These are phyloP conservation scores for Sebastolobus altivelis DNA, from an alignment of 2,797 vertebrate species.

Conservation along the genomic window DNA sequence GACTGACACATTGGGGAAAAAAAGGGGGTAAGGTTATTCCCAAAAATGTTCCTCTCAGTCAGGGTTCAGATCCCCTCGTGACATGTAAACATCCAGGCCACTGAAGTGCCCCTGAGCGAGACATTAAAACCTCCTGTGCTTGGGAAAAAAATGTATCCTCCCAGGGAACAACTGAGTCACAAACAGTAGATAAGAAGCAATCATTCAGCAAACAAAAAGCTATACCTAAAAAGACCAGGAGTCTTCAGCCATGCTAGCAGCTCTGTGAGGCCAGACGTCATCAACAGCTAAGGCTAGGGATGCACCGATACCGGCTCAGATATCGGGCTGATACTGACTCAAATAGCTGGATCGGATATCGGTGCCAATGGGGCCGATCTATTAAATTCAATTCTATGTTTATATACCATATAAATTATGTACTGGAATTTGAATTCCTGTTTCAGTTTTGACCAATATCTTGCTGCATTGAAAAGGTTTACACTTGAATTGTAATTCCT, in stretches of 20 bases:
- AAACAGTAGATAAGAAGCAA: not conserved
- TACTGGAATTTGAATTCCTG: too few species aligned
- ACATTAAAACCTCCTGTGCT: not conserved
- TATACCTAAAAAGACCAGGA: not conserved
- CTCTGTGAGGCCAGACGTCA: not conserved
- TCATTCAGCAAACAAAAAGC: not conserved
- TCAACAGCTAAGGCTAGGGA: too few species aligned
- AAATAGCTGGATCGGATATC: too few species aligned
- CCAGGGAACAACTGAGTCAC: not conserved
- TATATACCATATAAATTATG: too few species aligned
- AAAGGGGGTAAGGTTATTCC: not conserved
- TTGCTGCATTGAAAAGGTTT: too few species aligned
- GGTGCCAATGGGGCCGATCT: too few species aligned
- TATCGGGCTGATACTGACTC: too few species aligned
- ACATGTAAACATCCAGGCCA: constrained; percentile 25
- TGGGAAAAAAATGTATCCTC: not conserved
- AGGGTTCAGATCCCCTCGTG: constrained; percentile 38
- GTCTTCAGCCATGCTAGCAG: not conserved
- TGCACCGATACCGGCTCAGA: too few species aligned
- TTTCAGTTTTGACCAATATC: too few species aligned
- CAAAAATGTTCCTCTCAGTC: constrained; percentile 18
- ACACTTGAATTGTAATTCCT: too few species aligned
- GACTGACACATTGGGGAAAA: constrained; percentile 15
- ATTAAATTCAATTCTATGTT: too few species aligned
- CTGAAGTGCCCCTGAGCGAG: constrained; percentile 25